Conservation (phyloP, 2,113 vertebrate species). For the Corythoichthys haematopterus region DNA sequence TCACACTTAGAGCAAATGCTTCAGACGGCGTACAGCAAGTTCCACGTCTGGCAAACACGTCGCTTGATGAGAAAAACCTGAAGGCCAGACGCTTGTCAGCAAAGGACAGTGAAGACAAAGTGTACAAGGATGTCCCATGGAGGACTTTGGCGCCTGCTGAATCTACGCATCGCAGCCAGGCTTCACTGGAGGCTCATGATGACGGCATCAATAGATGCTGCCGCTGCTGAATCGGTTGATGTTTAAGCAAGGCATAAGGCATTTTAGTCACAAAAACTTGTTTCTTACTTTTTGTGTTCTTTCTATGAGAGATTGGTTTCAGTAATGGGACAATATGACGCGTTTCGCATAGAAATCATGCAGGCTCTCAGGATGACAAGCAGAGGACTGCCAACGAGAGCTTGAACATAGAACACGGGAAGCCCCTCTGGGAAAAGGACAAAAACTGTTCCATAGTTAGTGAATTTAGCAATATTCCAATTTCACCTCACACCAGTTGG, state of each 20-base stretch:
- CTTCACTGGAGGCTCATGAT: slow-evolving; percentile 35
- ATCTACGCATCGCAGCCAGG: slow-evolving; percentile 36
- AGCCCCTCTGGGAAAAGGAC: slow-evolving; percentile 23
- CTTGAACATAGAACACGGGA: slow-evolving; percentile 28
- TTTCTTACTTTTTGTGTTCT: slow-evolving; percentile 36
- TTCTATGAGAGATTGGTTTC: slow-evolving; percentile 34
- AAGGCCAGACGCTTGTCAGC: slow-evolving; percentile 41
- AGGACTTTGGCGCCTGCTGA: slow-evolving; percentile 35
- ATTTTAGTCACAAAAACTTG: slow-evolving; percentile 50
- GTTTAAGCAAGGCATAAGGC: slow-evolving; percentile 47
- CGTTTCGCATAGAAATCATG: slow-evolving; percentile 49
- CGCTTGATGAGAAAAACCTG: slow-evolving; percentile 96
- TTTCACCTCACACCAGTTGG: slow-evolving; percentile 47
- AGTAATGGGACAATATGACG: slow-evolving; percentile 58
- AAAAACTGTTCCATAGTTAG: slow-evolving; percentile 22
- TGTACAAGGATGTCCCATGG: slow-evolving; percentile 34
- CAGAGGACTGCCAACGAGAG: slow-evolving; percentile 31
- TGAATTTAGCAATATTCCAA: slow-evolving; percentile 73
- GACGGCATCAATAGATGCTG: slow-evolving; percentile 33
- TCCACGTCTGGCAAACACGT: slow-evolving; percentile 92
- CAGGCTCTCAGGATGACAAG: slow-evolving; percentile 59
- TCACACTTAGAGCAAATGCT: slow-evolving; percentile 97
- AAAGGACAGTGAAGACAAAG: slow-evolving; percentile 31
- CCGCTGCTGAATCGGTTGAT: slow-evolving; percentile 42
- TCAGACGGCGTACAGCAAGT: slow-evolving; percentile 92